phyloP scores from a whole-genome alignment of 2,113 vertebrate genomes.

The Prochilodus magdalenae region DNA sequence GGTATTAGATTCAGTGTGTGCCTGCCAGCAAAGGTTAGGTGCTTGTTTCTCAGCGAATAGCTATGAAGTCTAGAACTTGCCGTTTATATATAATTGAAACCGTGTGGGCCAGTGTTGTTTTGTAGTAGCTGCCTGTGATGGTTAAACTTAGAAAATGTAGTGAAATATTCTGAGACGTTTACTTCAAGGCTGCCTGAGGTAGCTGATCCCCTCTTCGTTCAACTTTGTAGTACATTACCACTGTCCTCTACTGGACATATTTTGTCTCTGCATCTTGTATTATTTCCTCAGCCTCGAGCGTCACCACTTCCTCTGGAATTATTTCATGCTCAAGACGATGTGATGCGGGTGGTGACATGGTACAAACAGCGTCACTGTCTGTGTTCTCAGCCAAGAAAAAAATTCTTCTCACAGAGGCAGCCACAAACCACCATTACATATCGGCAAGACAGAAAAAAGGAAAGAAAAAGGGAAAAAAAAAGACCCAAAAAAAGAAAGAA shows the following conservation, averaged over 20 bases:
- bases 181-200: no score
- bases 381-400: background rate
- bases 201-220: no score
- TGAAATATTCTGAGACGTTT: no score
- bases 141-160: no score
- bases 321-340: background rate
- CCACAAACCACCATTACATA: constrained; percentile 14
- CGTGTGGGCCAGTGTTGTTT: background rate
- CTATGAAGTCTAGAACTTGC: background rate
- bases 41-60: background rate
- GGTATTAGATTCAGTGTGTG: background rate
- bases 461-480: no score
- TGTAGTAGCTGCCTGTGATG: no score
- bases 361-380: constrained; percentile 2
- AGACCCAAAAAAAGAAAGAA: background rate
- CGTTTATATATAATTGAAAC: background rate
- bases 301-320: constrained; percentile 21
- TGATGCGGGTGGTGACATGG: background rate
- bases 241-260: constrained; percentile 3
- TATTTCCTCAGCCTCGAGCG: background rate
- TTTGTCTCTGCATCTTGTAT: background rate
- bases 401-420: background rate
- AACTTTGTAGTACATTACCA: no score
- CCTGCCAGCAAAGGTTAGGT: background rate
- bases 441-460: background rate